Evolutionary conservation across 2,113 vertebrate species (phyloP).

Genomic region (Menura novaehollandiae): DNA sequence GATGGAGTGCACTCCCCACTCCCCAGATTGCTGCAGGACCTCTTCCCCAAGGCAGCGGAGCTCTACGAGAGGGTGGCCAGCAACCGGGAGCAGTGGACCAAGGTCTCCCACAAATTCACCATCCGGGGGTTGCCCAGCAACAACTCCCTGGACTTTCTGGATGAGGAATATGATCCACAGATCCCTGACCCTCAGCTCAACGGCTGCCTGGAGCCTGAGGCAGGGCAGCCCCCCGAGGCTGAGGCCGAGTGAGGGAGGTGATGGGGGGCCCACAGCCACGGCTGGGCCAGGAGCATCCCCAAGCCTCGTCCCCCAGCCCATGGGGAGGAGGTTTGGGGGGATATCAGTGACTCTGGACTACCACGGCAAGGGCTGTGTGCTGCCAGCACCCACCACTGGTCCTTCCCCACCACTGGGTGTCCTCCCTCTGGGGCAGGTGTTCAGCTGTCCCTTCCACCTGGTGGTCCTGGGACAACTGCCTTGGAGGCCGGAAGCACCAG

Average conservation of each 20-base stretch:
- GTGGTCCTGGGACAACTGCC: background rate
- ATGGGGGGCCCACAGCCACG: background rate
- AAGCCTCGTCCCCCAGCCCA: background rate
- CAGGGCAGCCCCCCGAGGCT: background rate
- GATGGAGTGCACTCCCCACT: background rate
- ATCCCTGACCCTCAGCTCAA: slow-evolving; percentile 82
- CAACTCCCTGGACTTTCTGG: slow-evolving; percentile 97
- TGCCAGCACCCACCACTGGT: background rate
- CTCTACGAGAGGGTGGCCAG: slow-evolving; percentile 90
- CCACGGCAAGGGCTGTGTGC: background rate
- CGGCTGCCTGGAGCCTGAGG: slow-evolving; percentile 79
- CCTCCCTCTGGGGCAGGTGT: background rate
- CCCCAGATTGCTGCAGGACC: slow-evolving; percentile 86
- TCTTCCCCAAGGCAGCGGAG: slow-evolving; percentile 85
- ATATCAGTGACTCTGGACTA: background rate
- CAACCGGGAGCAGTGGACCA: slow-evolving; percentile 95
- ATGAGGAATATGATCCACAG: slow-evolving; percentile 92
- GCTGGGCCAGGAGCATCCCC: background rate
- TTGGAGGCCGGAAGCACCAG: background rate
- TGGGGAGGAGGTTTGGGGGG: background rate
- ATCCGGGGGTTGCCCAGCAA: slow-evolving; percentile 94
- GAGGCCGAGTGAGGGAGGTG: background rate
- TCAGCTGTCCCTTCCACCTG: background rate
- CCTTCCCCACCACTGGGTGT: background rate
- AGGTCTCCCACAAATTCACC: slow-evolving; percentile 96